These are phyloP conservation scores for Pammene aurita DNA, from an alignment of 2,888 invertebrate species.

Conservation along the genomic window DNA sequence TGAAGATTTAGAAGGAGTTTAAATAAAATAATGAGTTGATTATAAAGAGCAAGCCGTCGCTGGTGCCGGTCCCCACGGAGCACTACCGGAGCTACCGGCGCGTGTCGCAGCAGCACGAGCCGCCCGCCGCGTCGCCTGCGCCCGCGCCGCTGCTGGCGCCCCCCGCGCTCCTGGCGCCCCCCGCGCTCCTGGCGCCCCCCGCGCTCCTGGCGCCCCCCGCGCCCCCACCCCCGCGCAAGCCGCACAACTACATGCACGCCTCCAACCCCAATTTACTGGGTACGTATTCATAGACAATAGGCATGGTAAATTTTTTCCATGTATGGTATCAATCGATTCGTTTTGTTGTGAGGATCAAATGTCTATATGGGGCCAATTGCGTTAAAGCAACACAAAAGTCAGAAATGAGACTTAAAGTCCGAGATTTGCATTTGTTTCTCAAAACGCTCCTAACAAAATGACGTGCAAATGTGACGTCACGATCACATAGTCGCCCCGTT, in stretches of 20 bases:
- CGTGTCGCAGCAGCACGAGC: conserved; percentile 42
- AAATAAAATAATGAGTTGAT: too few species aligned
- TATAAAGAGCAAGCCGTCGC: conserved; percentile 60
- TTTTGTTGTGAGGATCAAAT: too few species aligned
- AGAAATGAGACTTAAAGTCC: too few species aligned
- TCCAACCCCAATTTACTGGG: conserved; percentile 85
- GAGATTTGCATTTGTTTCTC: too few species aligned
- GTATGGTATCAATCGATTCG: too few species aligned
- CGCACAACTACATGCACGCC: conserved; percentile 46
- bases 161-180: conserved; percentile 11
- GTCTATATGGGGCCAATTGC: too few species aligned
- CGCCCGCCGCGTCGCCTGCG: conserved; percentile 6
- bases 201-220: conserved; percentile 43
- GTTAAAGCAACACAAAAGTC: too few species aligned
- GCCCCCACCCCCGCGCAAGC: conserved; percentile 32
- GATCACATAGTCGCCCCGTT: too few species aligned
- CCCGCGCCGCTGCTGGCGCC: conserved; percentile 44
- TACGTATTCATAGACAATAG: neutral
- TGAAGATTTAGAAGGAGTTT: too few species aligned
- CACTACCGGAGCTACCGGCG: conserved; percentile 87
- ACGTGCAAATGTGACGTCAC: too few species aligned
- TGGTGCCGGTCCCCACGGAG: conserved; percentile 89
- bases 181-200: conserved; percentile 37
- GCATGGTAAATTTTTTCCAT: too few species aligned
- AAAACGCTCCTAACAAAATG: too few species aligned